Evolutionary conservation across 2,113 vertebrate genomes (phyloP).

Genomic region (Lutjanus erythropterus): DNA sequence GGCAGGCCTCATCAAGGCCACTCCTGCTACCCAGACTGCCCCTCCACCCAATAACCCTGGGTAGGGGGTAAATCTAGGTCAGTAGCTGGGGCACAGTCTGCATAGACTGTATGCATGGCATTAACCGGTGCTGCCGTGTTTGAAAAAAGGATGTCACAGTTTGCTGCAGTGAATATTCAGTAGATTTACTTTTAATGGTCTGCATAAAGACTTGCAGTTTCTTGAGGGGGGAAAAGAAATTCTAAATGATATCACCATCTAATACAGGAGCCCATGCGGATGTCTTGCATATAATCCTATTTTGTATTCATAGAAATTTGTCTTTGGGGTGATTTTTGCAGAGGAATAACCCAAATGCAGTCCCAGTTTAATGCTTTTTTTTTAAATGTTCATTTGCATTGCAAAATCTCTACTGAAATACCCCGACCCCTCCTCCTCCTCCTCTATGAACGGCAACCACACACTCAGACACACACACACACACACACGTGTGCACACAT

Average conservation of each 20-base stretch:
- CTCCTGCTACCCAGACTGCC: constrained; percentile 58
- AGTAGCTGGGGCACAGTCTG: constrained; percentile 68
- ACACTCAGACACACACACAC: constrained; percentile 5
- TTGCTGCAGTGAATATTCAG: constrained; percentile 11
- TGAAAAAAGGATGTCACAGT: constrained; percentile 11
- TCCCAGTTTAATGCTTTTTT: constrained; percentile 6
- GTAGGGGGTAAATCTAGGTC: constrained; percentile 77
- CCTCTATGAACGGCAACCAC: neutral
- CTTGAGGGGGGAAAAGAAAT: neutral
- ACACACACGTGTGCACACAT: neutral
- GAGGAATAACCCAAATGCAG: constrained; percentile 36
- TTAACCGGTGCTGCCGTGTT: constrained; percentile 17
- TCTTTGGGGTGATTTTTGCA: constrained; percentile 17
- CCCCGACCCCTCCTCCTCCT: constrained; percentile 11
- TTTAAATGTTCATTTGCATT: constrained; percentile 64
- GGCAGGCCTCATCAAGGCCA: constrained; percentile 60
- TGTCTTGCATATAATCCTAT: constrained; percentile 29
- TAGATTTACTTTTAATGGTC: constrained; percentile 9
- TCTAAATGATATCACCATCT: neutral
- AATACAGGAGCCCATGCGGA: neutral
- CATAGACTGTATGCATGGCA: constrained; percentile 31
- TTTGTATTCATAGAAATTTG: constrained; percentile 47
- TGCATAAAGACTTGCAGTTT: neutral
- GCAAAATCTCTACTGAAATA: constrained; percentile 28
- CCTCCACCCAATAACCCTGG: constrained; percentile 60